Conservation (phyloP, 2,888 invertebrate genomes). For the Chesias legatella region DNA sequence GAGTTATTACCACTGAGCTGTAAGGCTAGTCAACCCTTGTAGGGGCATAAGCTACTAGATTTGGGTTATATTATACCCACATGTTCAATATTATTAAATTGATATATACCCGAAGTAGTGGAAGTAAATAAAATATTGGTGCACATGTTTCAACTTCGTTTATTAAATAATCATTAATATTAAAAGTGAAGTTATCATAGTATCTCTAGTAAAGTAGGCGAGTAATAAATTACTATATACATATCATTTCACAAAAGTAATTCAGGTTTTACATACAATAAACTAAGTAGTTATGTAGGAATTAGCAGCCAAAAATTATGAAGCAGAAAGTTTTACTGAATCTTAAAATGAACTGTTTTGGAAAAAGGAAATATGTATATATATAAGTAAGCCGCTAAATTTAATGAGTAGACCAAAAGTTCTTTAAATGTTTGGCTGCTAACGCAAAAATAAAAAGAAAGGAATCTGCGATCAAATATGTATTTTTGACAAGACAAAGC, state of each 20-base stretch:
- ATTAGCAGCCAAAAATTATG: conserved; percentile 4
- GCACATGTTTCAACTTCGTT: conserved; percentile 50
- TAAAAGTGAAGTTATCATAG: conserved; percentile 68
- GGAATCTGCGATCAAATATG: background rate
- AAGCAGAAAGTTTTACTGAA: background rate
- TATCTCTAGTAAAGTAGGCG: conserved; percentile 63
- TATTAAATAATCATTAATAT: conserved; percentile 63
- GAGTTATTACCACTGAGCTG: too few species aligned
- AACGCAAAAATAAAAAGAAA: background rate
- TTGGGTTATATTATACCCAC: too few species aligned
- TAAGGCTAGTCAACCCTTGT: too few species aligned
- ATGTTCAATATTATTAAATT: background rate
- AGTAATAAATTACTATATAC: conserved; percentile 60
- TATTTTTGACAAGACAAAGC: conserved; percentile 4
- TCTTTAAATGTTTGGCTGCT: background rate
- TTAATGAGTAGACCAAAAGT: background rate
- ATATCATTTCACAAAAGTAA: conserved; percentile 32
- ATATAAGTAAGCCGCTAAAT: background rate
- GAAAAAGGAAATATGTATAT: too few species aligned
- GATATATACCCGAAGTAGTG: too few species aligned
- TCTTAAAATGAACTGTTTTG: background rate
- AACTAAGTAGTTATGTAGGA: background rate
- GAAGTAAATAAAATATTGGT: conserved; percentile 23
- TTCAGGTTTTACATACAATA: conserved; percentile 5
- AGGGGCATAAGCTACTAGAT: too few species aligned